Evolutionary conservation across 2,113 vertebrate species (phyloP).

Genomic region (Sorex fumeus): DNA sequence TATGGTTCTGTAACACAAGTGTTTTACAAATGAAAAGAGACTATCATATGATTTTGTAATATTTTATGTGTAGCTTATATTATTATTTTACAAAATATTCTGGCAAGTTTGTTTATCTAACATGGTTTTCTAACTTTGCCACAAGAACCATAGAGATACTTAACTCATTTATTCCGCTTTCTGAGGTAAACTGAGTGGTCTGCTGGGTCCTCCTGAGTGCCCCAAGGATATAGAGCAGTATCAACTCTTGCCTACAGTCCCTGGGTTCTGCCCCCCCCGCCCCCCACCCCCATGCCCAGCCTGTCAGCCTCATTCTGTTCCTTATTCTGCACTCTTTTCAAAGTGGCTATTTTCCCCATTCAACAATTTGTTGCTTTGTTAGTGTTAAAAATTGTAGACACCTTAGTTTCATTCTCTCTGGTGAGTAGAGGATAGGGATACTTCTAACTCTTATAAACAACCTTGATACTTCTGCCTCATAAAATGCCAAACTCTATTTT

Average conservation of each 20-base stretch:
- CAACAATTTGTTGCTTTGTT: not conserved
- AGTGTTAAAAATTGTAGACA: not conserved
- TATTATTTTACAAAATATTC: not conserved
- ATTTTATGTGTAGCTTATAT: not conserved
- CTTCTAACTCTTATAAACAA: not conserved
- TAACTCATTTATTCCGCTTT: not conserved
- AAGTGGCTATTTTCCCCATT: not conserved
- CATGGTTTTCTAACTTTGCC: not conserved
- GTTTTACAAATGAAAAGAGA: slow-evolving; percentile 22
- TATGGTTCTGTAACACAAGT: not conserved
- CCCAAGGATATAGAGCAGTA: too few species aligned
- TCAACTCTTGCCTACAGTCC: not conserved
- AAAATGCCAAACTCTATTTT: not conserved
- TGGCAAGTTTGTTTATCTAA: not conserved
- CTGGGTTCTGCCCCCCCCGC: not conserved
- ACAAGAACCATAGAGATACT: not conserved
- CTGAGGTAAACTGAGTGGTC: not conserved
- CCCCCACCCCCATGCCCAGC: not conserved
- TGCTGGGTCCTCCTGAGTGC: not conserved
- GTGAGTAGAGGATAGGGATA: not conserved
- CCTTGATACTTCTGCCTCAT: too few species aligned
- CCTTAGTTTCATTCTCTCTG: not conserved
- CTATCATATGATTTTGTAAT: not conserved
- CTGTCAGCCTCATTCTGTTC: not conserved
- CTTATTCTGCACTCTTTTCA: not conserved